Evolutionary conservation across 1,140 invertebrate genomes (phyloP), one percentile per base, ranked within the genome.

Genomic region (Dysdera silvatica): DNA sequence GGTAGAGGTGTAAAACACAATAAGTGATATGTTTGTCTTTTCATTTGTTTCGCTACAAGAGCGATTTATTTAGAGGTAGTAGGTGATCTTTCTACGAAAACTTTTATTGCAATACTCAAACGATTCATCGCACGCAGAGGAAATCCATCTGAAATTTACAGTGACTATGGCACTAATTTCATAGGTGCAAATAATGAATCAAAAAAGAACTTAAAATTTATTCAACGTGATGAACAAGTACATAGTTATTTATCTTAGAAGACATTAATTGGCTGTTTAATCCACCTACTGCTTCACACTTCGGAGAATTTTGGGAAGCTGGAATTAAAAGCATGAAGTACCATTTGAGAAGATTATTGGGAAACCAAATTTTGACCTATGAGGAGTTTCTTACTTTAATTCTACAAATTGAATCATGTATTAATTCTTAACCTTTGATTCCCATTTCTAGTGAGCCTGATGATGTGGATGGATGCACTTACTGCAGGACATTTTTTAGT

Each of bases 221-320:
- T 28, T 7, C 18, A 10, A 45, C 5, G 26, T 4, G 26, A 49
- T n/a, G 47, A 49, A 14, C 47, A 49, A 26, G 8, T 49, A 6
- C 47, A 49, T 24, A n/a, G 47, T 10, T 28, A 24, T 49, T 7
- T 28, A 7, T 24, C 47, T 26, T 24, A 14, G 51, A 54, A 33
- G 18, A 23, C n/a, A 54, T 54, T 14, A 32, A 57, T 7, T 66
- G 65, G 65, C 48, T 75, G 40, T 78, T 80, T 59, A 77, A 75
- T 60, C 77, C 78, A 3, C 71, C 77, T 18, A 16, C 52, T 16
- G 71, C 74, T 12, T 71, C 74, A 3, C 73, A 78, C 69, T 75
- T 79, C n/a, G n/a, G n/a, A n/a, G n/a, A n/a, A n/a, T n/a, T n/a
- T n/a, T 68, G 57, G 47, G 66, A 67, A 40, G 43, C 35, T 20